Base-by-base conservation (phyloP, 2,113 vertebrate genomes). In the Hippotragus niger region DNA sequence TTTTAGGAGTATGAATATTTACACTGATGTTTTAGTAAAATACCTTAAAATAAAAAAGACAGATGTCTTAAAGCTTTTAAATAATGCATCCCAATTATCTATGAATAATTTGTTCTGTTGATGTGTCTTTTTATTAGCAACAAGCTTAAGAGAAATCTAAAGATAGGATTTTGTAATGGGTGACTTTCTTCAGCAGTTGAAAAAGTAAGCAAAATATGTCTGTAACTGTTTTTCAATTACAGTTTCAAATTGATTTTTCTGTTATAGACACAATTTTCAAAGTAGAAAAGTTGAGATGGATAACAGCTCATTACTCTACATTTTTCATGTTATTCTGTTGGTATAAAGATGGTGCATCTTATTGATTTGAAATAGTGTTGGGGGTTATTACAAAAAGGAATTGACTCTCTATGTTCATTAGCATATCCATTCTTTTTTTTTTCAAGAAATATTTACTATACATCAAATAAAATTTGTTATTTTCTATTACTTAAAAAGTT, bases 211-310 rank as follows among this genome's bases (percentile, higher is more conserved):
- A 93, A 78, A 71, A 83, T 93, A 43, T 45, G 55, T 86, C 15
- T 82, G 53, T 27, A 89, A 67, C 47, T 96, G 92, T 92, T 95
- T 95, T 90, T 96, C 62, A 91, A 25, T 97, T 95, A 96, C 40
- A 55, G 43, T 52, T 50, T 89, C 21, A 95, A 76, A 64, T 80
- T 74, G 43, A 89, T 52, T 94, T 94, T 93, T 91, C 78, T 95
- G 17, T 60, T 91, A 16, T 93, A 64, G 21, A 58, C 33, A 83
- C 3, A 85, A 86, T 5, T 80, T 93, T 91, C 19, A 95, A 95
- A 71, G 71, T 81, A 91, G 76, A 74, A 95, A 43, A 43, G 12
- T 89, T 76, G 57, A 91, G 31, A n/a, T 71, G 33, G 14, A 60
- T 86, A 60, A 91, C 50, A 81, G 5, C 62, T 87, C 13, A 82